Evolutionary conservation across 2,113 vertebrate genomes (phyloP).

Genomic region (Haemorhous mexicanus): DNA sequence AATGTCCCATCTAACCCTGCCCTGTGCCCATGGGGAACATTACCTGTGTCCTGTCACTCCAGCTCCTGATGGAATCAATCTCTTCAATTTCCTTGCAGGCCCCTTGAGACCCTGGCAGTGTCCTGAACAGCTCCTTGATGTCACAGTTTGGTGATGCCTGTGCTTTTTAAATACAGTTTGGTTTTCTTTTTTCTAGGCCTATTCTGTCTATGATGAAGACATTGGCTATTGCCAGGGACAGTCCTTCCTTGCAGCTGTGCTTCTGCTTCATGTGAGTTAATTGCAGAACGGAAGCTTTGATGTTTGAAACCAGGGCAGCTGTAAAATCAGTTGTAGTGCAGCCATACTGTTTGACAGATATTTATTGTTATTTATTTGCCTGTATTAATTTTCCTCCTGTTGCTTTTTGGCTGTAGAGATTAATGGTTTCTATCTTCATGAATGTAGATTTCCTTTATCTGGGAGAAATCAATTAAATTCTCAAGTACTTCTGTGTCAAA

Average conservation of each 20-base stretch:
- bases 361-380: constrained; percentile 15
- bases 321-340: background rate
- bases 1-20: fast-evolving
- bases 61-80: fast-evolving
- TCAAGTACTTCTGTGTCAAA: background rate
- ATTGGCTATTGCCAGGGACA: constrained; percentile 99
- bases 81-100: fast-evolving
- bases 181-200: constrained; percentile 79
- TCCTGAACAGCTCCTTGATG: background rate
- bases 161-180: background rate
- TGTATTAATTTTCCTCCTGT: constrained; percentile 12
- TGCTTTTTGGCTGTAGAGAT: constrained; percentile 1
- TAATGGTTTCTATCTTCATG: background rate
- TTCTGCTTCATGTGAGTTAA: constrained; percentile 93
- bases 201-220: constrained; percentile 97
- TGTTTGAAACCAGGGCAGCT: background rate
- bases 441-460: background rate
- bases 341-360: background rate
- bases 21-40: background rate
- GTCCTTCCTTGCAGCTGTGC: constrained; percentile 94
- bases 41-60: background rate
- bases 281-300: constrained; percentile 1
- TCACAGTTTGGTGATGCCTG: background rate
- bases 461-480: background rate
- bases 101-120: background rate